Evolutionary conservation across 2,113 vertebrate species (phyloP), one percentile per base, ranked within the genome.

Genomic region (Oncorhynchus tshawytscha): DNA sequence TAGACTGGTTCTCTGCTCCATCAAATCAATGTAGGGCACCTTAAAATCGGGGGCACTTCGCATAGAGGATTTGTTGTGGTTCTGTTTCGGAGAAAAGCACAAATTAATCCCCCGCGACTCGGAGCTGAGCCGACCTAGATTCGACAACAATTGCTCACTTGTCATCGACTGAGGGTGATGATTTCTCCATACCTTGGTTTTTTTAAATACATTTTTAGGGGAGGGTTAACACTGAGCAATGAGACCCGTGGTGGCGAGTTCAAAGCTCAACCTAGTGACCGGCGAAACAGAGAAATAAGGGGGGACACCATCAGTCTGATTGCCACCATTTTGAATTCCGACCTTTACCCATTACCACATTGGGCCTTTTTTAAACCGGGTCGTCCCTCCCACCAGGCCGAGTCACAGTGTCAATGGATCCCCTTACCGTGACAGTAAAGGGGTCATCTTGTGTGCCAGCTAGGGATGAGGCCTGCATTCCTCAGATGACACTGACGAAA

Each of bases 61-160:
- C 2, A 22, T 59, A 13, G 31, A 79, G 82, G 76, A 84, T 86
- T 87, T 89, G 84, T 86, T 89, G 82, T 84, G 65, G 73, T 75
- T 86, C 59, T 51, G 65, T 82, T 88, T 82, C 70, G 72, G 73
- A 84, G 73, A 90, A 88, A 81, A 77, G 78, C 75, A 80, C 78
- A 88, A 91, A 89, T 87, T 81, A 90, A 87, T 88, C 86, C 81
- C 75, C 57, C 4, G 73, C 67, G 27, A 84, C 78, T 81, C 13
- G 67, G 74, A 82, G 75, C 7, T 18, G 72, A 80, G 76, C 77
- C 78, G 78, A 86, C 87, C 88, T 81, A 90, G 72, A 88, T 90
- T 78, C 70, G 27, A 73, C 22, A 88, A 90, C 91, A 89, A 91
- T 88, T 67, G 74, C 80, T 87, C 84, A 70, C 78, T 90, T 89